A percentile compares a stretch with the other conserved stretches of the same genome.
Evolutionary conservation across 2,113 vertebrate genomes (phyloP).

Genomic region (Monarcha castaneiventris): DNA sequence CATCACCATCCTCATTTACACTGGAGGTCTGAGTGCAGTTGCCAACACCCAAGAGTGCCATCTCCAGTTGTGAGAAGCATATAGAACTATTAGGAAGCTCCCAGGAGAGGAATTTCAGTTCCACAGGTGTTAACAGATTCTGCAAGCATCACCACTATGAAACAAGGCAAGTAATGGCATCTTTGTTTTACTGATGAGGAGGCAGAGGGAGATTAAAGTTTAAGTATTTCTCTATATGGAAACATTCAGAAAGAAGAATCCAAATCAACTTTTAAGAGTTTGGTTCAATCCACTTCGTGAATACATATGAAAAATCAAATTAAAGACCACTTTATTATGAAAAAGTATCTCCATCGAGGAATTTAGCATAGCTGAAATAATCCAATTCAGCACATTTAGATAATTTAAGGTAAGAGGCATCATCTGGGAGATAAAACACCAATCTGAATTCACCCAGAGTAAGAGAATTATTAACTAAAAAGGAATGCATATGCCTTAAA

Average conservation of each 20-base stretch:
- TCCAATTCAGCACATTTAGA: neutral
- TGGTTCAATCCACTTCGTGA: neutral
- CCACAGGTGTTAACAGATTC: neutral
- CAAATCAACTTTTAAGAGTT: neutral
- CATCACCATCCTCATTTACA: neutral
- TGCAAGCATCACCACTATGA: neutral
- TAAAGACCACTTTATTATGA: neutral
- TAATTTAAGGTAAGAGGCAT: neutral
- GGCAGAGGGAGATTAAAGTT: neutral
- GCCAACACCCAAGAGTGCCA: neutral
- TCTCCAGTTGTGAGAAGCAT: neutral
- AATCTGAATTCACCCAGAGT: neutral
- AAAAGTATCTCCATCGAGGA: neutral
- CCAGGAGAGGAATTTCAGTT: neutral
- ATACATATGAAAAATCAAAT: neutral
- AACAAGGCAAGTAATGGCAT: neutral
- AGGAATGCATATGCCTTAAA: neutral
- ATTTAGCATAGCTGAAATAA: neutral
- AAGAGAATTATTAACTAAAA: neutral
- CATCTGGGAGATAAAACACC: neutral
- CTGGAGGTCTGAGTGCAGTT: neutral
- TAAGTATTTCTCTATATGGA: neutral
- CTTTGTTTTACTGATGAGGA: neutral
- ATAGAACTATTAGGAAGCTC: neutral
- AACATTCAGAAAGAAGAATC: neutral